Percentiles rank a stretch among this genome's conserved stretches.
phyloP scores from a whole-genome alignment of 1,140 invertebrate genomes.

The Papilio xuthus region DNA sequence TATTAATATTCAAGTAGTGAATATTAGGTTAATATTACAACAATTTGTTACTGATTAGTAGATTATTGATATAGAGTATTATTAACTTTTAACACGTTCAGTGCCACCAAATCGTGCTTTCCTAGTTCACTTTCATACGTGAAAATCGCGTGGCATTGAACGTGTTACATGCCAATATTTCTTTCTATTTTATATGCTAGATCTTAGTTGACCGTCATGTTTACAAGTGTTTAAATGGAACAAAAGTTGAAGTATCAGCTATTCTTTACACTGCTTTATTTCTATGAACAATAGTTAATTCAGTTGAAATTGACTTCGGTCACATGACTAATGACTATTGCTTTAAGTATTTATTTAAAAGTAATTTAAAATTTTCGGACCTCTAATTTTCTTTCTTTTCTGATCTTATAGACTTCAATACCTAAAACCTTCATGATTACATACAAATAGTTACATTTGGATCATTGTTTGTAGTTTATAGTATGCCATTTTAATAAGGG shows the following conservation, averaged over 20 bases:
- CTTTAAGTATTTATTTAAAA: background rate
- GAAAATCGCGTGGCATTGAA: no score
- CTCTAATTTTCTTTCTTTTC: background rate
- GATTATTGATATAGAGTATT: no score
- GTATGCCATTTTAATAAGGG: background rate
- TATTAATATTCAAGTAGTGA: no score
- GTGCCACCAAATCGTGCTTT: no score
- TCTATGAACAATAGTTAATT: slow-evolving; percentile 1
- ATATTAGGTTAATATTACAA: no score
- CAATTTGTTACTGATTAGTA: no score
- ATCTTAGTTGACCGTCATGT: background rate
- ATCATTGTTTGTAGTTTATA: background rate
- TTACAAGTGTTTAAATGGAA: background rate
- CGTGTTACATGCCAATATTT: background rate
- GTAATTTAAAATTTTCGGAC: background rate
- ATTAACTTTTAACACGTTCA: no score
- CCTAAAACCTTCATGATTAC: no score
- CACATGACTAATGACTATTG: background rate
- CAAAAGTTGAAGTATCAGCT: background rate
- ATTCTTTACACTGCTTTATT: background rate
- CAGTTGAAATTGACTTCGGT: background rate
- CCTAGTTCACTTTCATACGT: no score
- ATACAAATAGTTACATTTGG: no score
- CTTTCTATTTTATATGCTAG: background rate
- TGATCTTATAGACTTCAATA: background rate